Evolutionary conservation across 1,140 invertebrate species (phyloP).

Genomic region (Ridgeia piscesae): DNA sequence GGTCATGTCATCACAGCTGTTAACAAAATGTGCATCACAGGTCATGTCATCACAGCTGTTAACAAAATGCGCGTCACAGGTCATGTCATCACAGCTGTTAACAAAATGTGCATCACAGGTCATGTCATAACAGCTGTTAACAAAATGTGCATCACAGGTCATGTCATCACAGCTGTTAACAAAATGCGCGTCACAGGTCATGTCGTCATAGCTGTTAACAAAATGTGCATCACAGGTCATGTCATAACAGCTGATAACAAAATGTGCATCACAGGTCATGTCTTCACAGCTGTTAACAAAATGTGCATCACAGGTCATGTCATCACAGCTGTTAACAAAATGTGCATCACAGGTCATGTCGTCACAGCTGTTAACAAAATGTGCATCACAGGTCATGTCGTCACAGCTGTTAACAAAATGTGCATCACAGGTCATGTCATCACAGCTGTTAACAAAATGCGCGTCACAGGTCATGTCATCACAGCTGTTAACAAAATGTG

Average conservation of each 20-base stretch:
- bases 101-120: slow-evolving; percentile 54
- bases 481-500: too few relatives aligned
- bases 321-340: too few relatives aligned
- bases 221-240: slow-evolving; percentile 56
- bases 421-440: slow-evolving; percentile 56
- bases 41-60: slow-evolving; percentile 52
- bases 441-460: too few relatives aligned
- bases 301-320: slow-evolving; percentile 56
- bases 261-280: slow-evolving; percentile 55
- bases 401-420: too few relatives aligned
- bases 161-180: slow-evolving; percentile 50
- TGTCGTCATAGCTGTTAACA: slow-evolving; percentile 47
- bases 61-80: slow-evolving; percentile 54
- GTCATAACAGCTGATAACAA: slow-evolving; percentile 42
- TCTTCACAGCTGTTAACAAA: too few relatives aligned
- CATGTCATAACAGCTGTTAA: slow-evolving; percentile 51
- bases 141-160: slow-evolving; percentile 55
- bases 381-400: slow-evolving; percentile 56
- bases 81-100: slow-evolving; percentile 52
- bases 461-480: slow-evolving; percentile 56
- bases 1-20: slow-evolving; percentile 51
- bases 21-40: slow-evolving; percentile 53
- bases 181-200: slow-evolving; percentile 55
- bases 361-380: too few relatives aligned
- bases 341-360: slow-evolving; percentile 56